Conservation (phyloP, 2,797 vertebrate species). For the Botia almorhae region DNA sequence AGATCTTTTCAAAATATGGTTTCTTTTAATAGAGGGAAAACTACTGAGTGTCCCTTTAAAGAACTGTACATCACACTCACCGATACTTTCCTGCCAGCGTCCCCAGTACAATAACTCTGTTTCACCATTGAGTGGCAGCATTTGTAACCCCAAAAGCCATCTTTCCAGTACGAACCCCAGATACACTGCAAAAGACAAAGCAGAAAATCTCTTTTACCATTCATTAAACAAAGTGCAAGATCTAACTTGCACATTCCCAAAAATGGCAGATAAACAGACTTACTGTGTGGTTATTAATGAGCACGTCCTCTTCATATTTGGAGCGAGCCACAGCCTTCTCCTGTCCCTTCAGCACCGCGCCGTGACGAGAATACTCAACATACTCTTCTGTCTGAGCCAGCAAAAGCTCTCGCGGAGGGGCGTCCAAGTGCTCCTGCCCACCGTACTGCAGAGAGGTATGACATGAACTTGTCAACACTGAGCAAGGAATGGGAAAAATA, state of each 20-base stretch:
- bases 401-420: conserved; percentile 89
- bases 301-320: conserved; percentile 96
- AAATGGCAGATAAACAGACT: conserved; percentile 41
- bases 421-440: conserved; percentile 90
- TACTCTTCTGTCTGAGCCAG: conserved; percentile 97
- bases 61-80: conserved; percentile 75
- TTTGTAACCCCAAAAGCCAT: conserved; percentile 95
- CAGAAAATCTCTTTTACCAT: not conserved
- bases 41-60: not conserved
- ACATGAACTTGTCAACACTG: not conserved
- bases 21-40: not conserved
- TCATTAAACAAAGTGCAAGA: not conserved
- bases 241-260: not conserved
- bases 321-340: conserved; percentile 93
- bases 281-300: conserved; percentile 93
- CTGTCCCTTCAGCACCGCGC: conserved; percentile 94
- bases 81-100: conserved; percentile 82
- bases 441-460: conserved; percentile 83
- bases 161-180: conserved; percentile 97
- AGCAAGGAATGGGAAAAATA: not conserved
- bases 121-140: conserved; percentile 98
- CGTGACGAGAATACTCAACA: conserved; percentile 95
- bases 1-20: too few species aligned
- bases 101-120: conserved; percentile 95
- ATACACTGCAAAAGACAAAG: conserved; percentile 81